These are phyloP conservation scores for Sigmodon hispidus DNA, from an alignment of 2,113 vertebrate species.

Conservation along the genomic window DNA sequence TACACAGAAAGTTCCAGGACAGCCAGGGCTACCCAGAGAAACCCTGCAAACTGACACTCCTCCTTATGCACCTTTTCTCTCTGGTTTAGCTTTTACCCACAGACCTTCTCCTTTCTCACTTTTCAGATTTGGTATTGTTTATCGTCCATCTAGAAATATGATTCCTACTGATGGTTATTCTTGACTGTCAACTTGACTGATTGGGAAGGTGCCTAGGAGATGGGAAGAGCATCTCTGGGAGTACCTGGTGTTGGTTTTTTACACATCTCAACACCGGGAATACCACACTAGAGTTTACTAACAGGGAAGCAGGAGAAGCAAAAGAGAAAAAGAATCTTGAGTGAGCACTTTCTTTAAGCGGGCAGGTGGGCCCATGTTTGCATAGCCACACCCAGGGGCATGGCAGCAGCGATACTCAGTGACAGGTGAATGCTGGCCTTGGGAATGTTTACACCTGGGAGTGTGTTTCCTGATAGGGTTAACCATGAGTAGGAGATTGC, in stretches of 20 bases:
- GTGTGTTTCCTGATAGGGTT: neutral
- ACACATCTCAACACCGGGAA: too few relatives aligned
- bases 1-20: neutral
- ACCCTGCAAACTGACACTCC: rapidly evolving
- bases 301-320: too few relatives aligned
- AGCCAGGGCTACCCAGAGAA: neutral
- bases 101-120: neutral
- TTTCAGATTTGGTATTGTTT: neutral
- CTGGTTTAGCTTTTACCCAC: neutral
- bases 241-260: too few relatives aligned
- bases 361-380: too few relatives aligned
- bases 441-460: too few relatives aligned
- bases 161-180: neutral
- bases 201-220: neutral
- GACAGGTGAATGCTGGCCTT: too few relatives aligned
- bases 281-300: too few relatives aligned
- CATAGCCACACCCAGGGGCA: too few relatives aligned
- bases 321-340: too few relatives aligned
- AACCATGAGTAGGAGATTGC: neutral
- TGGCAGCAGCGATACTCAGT: too few relatives aligned
- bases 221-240: neutral
- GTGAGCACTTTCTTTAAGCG: too few relatives aligned
- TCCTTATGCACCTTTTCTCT: neutral
- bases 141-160: neutral
- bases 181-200: neutral